phyloP scores from a whole-genome alignment of 2,888 invertebrate species.

The Leptinotarsa peninsularis region DNA sequence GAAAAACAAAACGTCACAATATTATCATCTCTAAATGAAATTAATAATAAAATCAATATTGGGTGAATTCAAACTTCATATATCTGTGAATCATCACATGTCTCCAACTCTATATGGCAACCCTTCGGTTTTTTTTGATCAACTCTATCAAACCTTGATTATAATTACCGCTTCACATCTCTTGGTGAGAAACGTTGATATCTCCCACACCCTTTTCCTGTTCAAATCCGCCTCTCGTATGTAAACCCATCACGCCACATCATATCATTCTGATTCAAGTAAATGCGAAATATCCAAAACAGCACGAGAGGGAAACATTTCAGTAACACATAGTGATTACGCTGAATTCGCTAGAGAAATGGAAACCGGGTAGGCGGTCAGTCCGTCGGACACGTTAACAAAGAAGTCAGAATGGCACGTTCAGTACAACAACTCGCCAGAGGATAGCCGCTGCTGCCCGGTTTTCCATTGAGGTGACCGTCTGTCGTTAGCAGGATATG shows the following conservation, averaged over 20 bases:
- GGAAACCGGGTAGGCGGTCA: constrained; percentile 30
- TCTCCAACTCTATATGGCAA: too few relatives aligned
- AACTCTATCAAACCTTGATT: too few relatives aligned
- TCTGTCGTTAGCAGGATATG: constrained; percentile 37
- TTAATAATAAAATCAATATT: too few relatives aligned
- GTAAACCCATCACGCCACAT: constrained; percentile 10
- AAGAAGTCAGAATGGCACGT: constrained; percentile 38
- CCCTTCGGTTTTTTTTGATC: too few relatives aligned
- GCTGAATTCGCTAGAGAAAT: constrained; percentile 32
- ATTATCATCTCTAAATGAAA: too few relatives aligned
- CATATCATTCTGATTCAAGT: constrained; percentile 3
- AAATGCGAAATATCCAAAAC: constrained; percentile 22
- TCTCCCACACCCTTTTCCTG: not conserved
- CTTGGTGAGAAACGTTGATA: too few relatives aligned
- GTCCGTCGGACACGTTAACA: constrained; percentile 30
- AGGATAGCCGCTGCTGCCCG: constrained; percentile 31
- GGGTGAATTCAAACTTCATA: too few relatives aligned
- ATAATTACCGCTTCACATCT: too few relatives aligned
- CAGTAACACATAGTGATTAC: constrained; percentile 35
- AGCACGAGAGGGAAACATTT: constrained; percentile 35
- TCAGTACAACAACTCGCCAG: constrained; percentile 33
- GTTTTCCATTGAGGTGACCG: constrained; percentile 34
- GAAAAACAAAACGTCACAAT: too few relatives aligned
- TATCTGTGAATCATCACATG: too few relatives aligned
- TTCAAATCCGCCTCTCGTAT: not conserved